Percentiles rank a stretch among this genome's conserved stretches.
Evolutionary conservation across 2,888 invertebrate genomes (phyloP).

Genomic region (Chrysina gloriosa): DNA sequence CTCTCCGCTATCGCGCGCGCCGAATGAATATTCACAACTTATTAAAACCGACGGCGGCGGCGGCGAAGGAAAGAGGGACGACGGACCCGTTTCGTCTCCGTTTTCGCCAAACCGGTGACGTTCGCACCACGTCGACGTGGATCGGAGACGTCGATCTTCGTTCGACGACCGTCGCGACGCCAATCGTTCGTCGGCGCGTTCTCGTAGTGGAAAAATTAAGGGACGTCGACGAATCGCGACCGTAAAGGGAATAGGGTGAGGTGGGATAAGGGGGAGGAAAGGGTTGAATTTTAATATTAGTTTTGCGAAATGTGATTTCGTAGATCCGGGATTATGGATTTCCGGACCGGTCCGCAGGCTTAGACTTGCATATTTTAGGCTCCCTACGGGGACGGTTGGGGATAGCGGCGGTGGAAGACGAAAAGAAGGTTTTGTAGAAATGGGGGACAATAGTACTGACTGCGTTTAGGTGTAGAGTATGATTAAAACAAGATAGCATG

Average conservation of each 20-base stretch:
- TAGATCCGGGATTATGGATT: conserved; percentile 59
- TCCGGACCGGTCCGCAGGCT: conserved; percentile 53
- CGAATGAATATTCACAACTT: conserved; percentile 67
- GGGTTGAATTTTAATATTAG: conserved; percentile 55
- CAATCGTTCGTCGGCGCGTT: not conserved
- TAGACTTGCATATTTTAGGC: conserved; percentile 59
- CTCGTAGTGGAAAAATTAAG: conserved; percentile 24
- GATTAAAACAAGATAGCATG: too few relatives aligned
- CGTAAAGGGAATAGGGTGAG: not conserved
- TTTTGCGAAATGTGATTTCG: conserved; percentile 60
- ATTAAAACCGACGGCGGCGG: conserved; percentile 60
- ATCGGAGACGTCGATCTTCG: conserved; percentile 9
- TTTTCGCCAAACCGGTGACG: conserved; percentile 2
- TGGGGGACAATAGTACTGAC: too few relatives aligned
- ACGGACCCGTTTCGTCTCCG: conserved; percentile 5
- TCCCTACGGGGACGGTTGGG: too few relatives aligned
- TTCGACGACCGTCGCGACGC: not conserved
- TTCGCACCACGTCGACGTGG: conserved; percentile 28
- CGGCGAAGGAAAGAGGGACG: conserved; percentile 19
- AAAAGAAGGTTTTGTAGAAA: too few relatives aligned
- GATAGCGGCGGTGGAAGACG: too few relatives aligned
- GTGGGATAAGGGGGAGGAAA: not conserved
- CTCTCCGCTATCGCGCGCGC: conserved; percentile 51
- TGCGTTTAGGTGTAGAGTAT: too few relatives aligned
- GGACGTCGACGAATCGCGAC: not conserved